These are phyloP conservation scores for Sitodiplosis mosellana DNA, from an alignment of 1,140 invertebrate species.

Conservation along the genomic window DNA sequence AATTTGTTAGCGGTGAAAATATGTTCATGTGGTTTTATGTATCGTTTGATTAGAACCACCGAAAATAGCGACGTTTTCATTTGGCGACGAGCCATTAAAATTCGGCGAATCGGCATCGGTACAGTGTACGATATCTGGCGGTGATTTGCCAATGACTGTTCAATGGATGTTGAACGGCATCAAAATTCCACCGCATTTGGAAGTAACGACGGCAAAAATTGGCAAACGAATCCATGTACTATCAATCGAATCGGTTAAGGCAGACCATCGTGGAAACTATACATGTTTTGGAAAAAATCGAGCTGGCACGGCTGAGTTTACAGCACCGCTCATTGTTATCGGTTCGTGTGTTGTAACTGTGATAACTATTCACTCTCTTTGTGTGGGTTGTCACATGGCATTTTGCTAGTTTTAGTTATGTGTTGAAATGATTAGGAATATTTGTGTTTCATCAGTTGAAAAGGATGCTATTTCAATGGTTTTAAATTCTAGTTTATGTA, in stretches of 20 bases:
- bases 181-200: slow-evolving; percentile 13
- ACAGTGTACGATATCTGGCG: slow-evolving; percentile 51
- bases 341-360: slow-evolving; percentile 20
- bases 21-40: no score
- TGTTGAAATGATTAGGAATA: slow-evolving; percentile 1
- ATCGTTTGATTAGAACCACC: slow-evolving; percentile 33
- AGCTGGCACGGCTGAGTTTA: slow-evolving; percentile 33
- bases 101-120: slow-evolving; percentile 48
- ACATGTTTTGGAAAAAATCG: slow-evolving; percentile 46
- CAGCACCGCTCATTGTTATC: slow-evolving; percentile 34
- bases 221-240: slow-evolving; percentile 31
- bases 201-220: slow-evolving; percentile 16
- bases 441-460: no score
- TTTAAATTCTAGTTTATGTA: no score
- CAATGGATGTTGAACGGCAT: slow-evolving; percentile 46
- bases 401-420: no score
- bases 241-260: slow-evolving; percentile 34
- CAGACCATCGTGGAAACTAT: slow-evolving; percentile 46
- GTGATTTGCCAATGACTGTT: slow-evolving; percentile 51
- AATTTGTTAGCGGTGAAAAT: no score
- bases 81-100: slow-evolving; percentile 45
- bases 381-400: no score
- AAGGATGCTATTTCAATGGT: no score
- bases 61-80: slow-evolving; percentile 41
- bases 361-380: no score